Evolutionary conservation across 1,140 invertebrate genomes (phyloP), one percentile per base, ranked within the genome.

Genomic region (Bombus terrestris): DNA sequence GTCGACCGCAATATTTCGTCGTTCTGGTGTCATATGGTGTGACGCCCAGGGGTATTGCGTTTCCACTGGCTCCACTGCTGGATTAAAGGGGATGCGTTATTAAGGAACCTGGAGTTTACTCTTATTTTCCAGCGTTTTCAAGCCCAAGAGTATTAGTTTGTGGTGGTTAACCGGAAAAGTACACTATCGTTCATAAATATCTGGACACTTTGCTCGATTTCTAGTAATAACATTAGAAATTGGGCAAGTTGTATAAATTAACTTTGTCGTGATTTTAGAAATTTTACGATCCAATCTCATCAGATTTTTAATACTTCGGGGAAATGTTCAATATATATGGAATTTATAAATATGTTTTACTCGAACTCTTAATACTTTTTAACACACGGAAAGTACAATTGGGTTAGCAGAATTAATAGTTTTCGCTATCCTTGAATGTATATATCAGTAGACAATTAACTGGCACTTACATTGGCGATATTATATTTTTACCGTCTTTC

Each of bases 1-100:
- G 86, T 92, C 88, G 84, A 88, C 86, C 86, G 91, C 92, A 92
- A 93, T 92, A 93, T 93, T 93, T 92, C 89, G 90, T 86, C 85
- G 85, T 91, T 90, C 88, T 86, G 90, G 89, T 92, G 91, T 93
- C 92, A 93, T 87, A 91, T 93, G 92, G 89, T 90, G 86, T 81
- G 80, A 86, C 86, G 84, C 91, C 86, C 92, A 91, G 86, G 88
- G 89, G 86, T 92, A 93, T 93, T 92, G 91, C 90, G 75, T 93
- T 93, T 91, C 92, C 59, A 66, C 47, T 69, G 64, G 76, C 85
- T 66, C 82, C 73, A 81, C 35, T 25, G n/a, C 47, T 73, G 83
- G 83, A 92, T 92, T 92, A 92, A 92, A 91, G 89, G 74, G 84
- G 92, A 92, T 89, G 77, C 62, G 87, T 73, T 88, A 89, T 91